Evolutionary conservation across 2,797 vertebrate genomes (phyloP), one percentile per base, ranked within the genome.

Genomic region (Falco concolor): DNA sequence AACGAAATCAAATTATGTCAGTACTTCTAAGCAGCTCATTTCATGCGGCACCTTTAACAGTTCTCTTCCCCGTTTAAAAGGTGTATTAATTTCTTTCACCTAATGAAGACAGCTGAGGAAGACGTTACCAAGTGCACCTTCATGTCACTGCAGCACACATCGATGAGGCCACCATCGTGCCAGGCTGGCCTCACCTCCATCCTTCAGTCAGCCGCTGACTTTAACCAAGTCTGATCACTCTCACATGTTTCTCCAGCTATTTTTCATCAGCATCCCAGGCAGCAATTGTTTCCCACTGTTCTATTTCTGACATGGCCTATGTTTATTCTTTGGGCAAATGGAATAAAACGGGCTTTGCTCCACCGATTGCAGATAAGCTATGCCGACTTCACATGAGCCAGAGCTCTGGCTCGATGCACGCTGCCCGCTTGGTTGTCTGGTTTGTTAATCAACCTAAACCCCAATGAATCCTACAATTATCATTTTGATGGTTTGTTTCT

Each of bases 391-490:
- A 40, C 17, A 32, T 4, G 52, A 95, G 82, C 84, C 86, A 59
- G 36, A 86, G 77, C 42, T 78, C 52, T 81, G 89, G 68, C 69
- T 83, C 73, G 2, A 8, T 4, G 36, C 16, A 40, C 30, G 56
- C 60, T 87, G 91, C 93, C 95, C 61, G 47, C 67, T 92, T 83
- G 89, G 20, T 90, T 65, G 76, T 56, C 74, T 85, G 7, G 53
- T 94, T 90, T 84, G 72, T 64, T 95, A 84, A 96, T 95, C 85
- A 69, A 32, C 45, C 87, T 45, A 78, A 88, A 93, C 61, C 73
- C 70, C 74, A 67, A 45, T 5, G 82, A 95, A 91, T 94, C 93
- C 93, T 76, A 60, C 94, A 96, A 96, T 97, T 93, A 93, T 83
- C 28, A 95, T 97, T 92, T 94, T 3, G 32, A 84, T 40, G 72